phyloP scores from a whole-genome alignment of 2,888 invertebrate species.

The Copidosoma aretas region DNA sequence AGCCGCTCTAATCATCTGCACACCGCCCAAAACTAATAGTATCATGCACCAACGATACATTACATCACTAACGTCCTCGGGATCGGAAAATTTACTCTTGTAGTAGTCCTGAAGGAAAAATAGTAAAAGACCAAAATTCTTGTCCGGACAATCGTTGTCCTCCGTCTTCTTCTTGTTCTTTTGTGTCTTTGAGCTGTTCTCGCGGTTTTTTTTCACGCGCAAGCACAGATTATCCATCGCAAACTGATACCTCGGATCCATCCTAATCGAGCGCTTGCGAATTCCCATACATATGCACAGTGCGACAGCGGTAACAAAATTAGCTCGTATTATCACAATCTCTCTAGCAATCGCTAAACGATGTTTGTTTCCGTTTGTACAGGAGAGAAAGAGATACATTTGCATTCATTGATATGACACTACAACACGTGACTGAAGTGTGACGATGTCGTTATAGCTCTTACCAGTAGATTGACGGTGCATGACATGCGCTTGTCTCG shows the following conservation, averaged over 20 bases:
- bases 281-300: not conserved
- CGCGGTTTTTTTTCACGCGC: constrained; percentile 22
- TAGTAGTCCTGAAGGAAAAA: constrained; percentile 31
- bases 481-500: constrained; percentile 95
- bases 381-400: too few relatives aligned
- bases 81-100: constrained; percentile 21
- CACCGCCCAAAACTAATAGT: not conserved
- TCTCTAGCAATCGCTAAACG: too few relatives aligned
- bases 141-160: not conserved
- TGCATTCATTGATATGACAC: too few relatives aligned
- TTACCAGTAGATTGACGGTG: constrained; percentile 89
- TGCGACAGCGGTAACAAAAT: not conserved
- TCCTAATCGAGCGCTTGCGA: too few relatives aligned
- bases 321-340: not conserved
- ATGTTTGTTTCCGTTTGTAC: too few relatives aligned
- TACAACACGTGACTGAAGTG: too few relatives aligned
- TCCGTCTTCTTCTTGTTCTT: not conserved
- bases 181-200: not conserved
- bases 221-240: constrained; percentile 31
- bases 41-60: not conserved
- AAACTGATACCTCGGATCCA: not conserved
- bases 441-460: too few relatives aligned
- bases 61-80: constrained; percentile 5
- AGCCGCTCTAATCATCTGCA: not conserved
- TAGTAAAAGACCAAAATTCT: constrained; percentile 26